phyloP scores from a whole-genome alignment of 1,140 invertebrate species.

The Leptonema lineaticorne region DNA sequence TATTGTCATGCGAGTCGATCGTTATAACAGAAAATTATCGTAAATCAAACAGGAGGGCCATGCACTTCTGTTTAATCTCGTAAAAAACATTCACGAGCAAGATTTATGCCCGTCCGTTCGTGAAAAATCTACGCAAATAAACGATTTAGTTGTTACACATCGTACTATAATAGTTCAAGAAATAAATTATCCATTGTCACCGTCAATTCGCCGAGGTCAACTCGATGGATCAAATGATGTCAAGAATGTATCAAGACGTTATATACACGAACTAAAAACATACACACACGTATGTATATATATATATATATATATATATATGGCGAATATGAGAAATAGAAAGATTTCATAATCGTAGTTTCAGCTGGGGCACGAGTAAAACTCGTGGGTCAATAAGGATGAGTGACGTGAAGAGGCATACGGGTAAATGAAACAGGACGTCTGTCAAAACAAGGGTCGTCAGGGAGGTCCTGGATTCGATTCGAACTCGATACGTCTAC shows the following conservation, averaged over 20 bases:
- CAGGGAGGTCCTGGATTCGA: slow-evolving; percentile 14
- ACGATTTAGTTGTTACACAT: too few species aligned
- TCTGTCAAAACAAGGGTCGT: slow-evolving; percentile 25
- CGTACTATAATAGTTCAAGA: background rate
- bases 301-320: too few species aligned
- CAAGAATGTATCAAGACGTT: slow-evolving; percentile 13
- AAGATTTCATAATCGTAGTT: too few species aligned
- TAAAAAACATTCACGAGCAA: too few species aligned
- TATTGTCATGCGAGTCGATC: too few species aligned
- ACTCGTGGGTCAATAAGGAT: slow-evolving; percentile 21
- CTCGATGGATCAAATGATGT: slow-evolving; percentile 16
- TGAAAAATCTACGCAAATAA: too few species aligned
- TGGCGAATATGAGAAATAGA: too few species aligned
- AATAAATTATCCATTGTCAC: background rate
- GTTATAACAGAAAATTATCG: too few species aligned
- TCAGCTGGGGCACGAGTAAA: background rate
- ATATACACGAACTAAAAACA: background rate
- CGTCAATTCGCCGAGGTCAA: slow-evolving; percentile 21
- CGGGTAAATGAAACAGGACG: slow-evolving; percentile 23
- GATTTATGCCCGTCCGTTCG: too few species aligned
- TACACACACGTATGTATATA: too few species aligned
- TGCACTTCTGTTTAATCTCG: too few species aligned
- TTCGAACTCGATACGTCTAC: slow-evolving; percentile 5
- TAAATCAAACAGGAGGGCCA: too few species aligned
- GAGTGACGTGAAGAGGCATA: slow-evolving; percentile 15